Base-by-base conservation (phyloP, 1,140 invertebrate species). In the Caenorhabditis brenneri region DNA sequence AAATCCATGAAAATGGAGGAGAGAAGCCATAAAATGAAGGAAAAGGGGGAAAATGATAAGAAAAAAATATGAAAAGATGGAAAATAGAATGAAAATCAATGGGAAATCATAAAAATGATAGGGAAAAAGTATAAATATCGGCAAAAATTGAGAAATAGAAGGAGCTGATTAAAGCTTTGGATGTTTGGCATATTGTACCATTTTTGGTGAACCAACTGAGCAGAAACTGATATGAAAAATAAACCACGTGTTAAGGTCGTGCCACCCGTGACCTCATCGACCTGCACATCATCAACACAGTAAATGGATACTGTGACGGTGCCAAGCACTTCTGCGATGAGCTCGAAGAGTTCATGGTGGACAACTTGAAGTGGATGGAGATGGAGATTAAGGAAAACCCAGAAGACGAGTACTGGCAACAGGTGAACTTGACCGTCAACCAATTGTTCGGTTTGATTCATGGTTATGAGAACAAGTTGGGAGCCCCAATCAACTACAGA, bases 231-330 rank as follows among this genome's bases (percentile, higher is more conserved):
- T 22, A 27, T 27, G 22, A 55, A 19, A 7, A 2, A 42, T 5
- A 12, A 42, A 42, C 5, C 5, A 42, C 5, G 39, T 5, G 39
- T 42, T 85, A n/a, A 84, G 84, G 82, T 36, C 94, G 94, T 36
- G 89, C 95, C 0, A 95, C 95, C 4, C 94, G 94, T 93, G 94
- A 94, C 86, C 92, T 95, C 33, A 96, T 96, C 79, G 93, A 94
- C 89, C 93, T 94, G 88, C 94, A 95, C 89, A 95, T 95, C 93
- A 92, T 93, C 87, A 95, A 95, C 88, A 95, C 94, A 0, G 93
- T 95, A 29, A 91, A 93, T 55, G 91, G 91, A 42, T 93, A 93
- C 84, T 96, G 95, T 88, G 92, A 94, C 1, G 92, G 93, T 16
- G 93, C 93, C 84, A 88, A 93, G n/a, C 91, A 92, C 15, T 94